Conservation (phyloP, 2,113 vertebrate genomes). For the Dasyprocta punctata region DNA sequence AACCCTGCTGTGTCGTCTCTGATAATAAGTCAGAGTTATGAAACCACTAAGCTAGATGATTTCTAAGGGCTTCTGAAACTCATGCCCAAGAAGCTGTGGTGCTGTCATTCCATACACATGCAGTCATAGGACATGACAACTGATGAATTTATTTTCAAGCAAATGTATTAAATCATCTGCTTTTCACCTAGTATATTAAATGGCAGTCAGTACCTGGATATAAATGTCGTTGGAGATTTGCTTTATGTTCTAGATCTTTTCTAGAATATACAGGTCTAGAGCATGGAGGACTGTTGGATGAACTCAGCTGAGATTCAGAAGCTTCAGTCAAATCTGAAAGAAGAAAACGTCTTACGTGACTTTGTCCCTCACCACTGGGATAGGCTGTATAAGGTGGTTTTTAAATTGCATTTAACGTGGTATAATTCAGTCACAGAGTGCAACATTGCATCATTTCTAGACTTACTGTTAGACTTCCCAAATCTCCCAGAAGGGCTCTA, state of each 20-base stretch:
- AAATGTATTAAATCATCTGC: neutral
- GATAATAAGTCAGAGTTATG: neutral
- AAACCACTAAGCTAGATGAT: neutral
- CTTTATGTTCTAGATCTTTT: slow-evolving; percentile 57
- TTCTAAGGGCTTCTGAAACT: neutral
- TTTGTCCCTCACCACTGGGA: neutral
- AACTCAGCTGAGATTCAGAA: slow-evolving; percentile 70
- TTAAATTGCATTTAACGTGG: neutral
- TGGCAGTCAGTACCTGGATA: slow-evolving; percentile 76
- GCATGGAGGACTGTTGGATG: no score
- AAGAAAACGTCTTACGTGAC: neutral
- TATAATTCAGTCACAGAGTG: neutral
- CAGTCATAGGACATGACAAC: neutral
- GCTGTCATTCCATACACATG: neutral
- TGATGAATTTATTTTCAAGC: neutral
- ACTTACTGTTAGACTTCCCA: neutral
- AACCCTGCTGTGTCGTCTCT: neutral
- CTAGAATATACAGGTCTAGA: slow-evolving; percentile 73
- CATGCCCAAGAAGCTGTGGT: neutral
- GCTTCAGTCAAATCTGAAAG: neutral
- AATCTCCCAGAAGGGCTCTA: neutral
- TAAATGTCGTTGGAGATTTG: slow-evolving; percentile 59
- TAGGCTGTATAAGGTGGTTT: neutral
- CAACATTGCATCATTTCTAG: neutral
- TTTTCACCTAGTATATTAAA: neutral